These are phyloP conservation scores for Dallia pectoralis DNA, from an alignment of 2,797 vertebrate species.

Conservation along the genomic window DNA sequence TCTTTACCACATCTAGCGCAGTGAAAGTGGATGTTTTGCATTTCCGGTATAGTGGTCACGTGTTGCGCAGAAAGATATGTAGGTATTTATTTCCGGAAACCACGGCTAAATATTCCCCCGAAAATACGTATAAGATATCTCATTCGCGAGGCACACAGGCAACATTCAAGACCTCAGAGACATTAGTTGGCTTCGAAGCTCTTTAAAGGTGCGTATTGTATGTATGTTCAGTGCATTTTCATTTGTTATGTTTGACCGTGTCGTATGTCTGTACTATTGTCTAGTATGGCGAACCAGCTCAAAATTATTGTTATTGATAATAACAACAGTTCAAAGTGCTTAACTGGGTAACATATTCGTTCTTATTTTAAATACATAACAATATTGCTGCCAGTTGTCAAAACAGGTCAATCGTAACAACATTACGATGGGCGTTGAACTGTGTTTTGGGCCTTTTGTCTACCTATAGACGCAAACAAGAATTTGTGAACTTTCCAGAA, in stretches of 20 bases:
- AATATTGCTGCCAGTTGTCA: background rate
- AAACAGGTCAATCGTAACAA: background rate
- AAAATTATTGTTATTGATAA: too few species aligned
- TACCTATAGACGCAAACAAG: constrained; percentile 21
- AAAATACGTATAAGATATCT: background rate
- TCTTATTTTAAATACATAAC: too few species aligned
- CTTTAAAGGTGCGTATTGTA: background rate
- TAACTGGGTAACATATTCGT: too few species aligned
- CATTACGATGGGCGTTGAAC: background rate
- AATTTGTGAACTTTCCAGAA: constrained; percentile 30
- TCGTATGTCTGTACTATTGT: background rate
- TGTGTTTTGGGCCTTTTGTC: constrained; percentile 10
- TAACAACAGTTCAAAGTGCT: background rate
- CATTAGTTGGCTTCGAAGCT: background rate
- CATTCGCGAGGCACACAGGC: background rate
- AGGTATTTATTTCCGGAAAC: constrained; percentile 41
- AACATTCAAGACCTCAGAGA: background rate
- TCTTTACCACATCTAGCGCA: too few species aligned
- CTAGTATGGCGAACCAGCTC: background rate
- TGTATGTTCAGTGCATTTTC: background rate
- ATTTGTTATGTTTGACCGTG: background rate
- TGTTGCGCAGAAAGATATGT: constrained; percentile 11
- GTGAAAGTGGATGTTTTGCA: too few species aligned
- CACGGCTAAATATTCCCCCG: constrained; percentile 27
- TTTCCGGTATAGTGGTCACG: background rate